A percentile compares a stretch with the other conserved stretches of the same genome.
These are phyloP conservation scores for Myopa tessellatipennis DNA, from an alignment of 2,888 invertebrate species.

Conservation along the genomic window DNA sequence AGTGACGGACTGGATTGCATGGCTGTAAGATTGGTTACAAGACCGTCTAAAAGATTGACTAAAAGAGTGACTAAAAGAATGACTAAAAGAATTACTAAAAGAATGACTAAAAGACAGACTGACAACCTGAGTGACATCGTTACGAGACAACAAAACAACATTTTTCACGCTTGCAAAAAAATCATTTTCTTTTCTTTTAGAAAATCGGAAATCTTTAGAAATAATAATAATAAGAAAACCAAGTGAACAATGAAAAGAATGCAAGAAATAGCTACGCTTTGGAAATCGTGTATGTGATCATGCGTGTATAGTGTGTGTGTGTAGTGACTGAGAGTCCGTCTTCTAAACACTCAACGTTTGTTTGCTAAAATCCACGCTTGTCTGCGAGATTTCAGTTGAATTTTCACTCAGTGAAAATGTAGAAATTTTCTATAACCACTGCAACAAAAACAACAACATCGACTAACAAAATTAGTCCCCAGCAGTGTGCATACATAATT, in stretches of 20 bases:
- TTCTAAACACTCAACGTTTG: background rate
- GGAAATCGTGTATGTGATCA: too few relatives aligned
- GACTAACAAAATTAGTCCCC: too few relatives aligned
- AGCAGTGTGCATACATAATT: background rate
- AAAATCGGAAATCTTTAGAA: too few relatives aligned
- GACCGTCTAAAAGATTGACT: background rate
- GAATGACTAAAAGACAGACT: background rate
- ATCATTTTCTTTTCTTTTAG: background rate
- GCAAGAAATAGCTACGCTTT: too few relatives aligned
- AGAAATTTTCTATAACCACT: background rate
- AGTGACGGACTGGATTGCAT: constrained; percentile 5
- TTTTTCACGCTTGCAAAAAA: background rate
- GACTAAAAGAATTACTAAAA: background rate
- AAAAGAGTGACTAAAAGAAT: background rate
- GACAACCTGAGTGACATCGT: background rate
- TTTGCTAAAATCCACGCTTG: background rate
- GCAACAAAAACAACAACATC: background rate
- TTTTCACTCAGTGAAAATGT: background rate
- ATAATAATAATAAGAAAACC: too few relatives aligned
- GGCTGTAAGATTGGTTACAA: constrained; percentile 13
- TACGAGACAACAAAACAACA: background rate
- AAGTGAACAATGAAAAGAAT: too few relatives aligned
- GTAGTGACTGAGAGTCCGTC: background rate
- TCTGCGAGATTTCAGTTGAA: background rate
- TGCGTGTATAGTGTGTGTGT: too few relatives aligned